Conservation (phyloP, 2,888 invertebrate genomes). For the Luperina nickerlii region DNA sequence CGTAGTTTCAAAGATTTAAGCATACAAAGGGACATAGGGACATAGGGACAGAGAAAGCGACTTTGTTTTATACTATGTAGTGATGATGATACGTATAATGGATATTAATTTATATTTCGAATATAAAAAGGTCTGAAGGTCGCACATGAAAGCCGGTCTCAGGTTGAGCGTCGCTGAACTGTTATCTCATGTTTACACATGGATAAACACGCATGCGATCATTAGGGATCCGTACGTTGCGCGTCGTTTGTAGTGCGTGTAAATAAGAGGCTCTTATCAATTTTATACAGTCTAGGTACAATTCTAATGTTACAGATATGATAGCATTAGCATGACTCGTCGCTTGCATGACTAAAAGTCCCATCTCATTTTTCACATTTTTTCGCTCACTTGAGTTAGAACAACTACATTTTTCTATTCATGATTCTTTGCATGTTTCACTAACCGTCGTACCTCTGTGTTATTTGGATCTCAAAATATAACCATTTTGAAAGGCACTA, state of each 20-base stretch:
- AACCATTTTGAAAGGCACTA: no score
- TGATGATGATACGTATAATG: not conserved
- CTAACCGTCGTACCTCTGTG: no score
- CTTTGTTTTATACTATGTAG: no score
- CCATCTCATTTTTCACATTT: no score
- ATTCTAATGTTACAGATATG: not conserved
- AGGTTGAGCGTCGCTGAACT: slow-evolving; percentile 45
- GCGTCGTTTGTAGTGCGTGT: not conserved
- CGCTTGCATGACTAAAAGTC: no score
- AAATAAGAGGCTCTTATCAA: slow-evolving; percentile 16
- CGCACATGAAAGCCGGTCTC: slow-evolving; percentile 12
- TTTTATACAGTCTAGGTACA: not conserved
- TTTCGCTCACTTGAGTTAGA: no score
- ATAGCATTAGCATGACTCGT: not conserved
- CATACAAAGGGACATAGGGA: no score
- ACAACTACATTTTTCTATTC: no score
- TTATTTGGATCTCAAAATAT: no score
- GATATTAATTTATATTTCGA: slow-evolving; percentile 7
- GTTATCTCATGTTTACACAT: slow-evolving; percentile 54
- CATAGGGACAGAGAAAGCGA: no score
- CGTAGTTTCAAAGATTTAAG: no score
- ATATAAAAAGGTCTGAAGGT: slow-evolving; percentile 13
- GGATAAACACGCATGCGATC: slow-evolving; percentile 34
- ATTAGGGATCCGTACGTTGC: slow-evolving; percentile 34
- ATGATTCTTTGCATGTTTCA: no score